Evolutionary conservation across 2,113 vertebrate species (phyloP), one percentile per base, ranked within the genome.

Genomic region (Chloroceryle aenea): DNA sequence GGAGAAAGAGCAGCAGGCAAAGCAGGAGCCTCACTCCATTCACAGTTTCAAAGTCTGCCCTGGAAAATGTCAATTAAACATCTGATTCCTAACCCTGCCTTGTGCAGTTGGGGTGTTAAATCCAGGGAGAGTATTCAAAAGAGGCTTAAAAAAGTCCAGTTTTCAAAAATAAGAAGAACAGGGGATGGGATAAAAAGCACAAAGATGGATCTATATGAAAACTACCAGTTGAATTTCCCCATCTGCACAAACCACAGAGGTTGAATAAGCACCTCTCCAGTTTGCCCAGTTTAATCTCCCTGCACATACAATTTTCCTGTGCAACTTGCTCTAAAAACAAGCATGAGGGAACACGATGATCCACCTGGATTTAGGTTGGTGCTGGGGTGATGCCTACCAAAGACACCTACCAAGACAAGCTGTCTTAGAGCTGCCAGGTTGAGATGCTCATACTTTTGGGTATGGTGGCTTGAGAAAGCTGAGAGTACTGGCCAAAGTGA

Each of bases 251-350:
- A 32, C 1, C 48, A 53, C 36, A 34, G 47, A 74, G 42, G 52
- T 0, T 63, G 73, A 27, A 30, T 16, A 52, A 38, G 55, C 73
- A 82, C 32, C 56, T 34, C 69, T 15, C 17, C 7, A 66, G 45
- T 45, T 43, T 29, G 55, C 9, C 63, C 22, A 55, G 32, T 55
- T 61, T 58, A 67, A 56, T 8, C 29, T 13, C 25, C 2, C 19
- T 6, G 6, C 6, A 34, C 8, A 27, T 6, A 12, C 53, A 56
- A 38, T 27, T 25, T 87, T 76, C 43, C 23, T 14, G 32, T 6
- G 27, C 53, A 89, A 71, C 52, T 17, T 25, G 30, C 80, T 76
- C 84, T 86, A 90, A 95, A 95, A 96, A 64, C 75, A 93, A 83
- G 19, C 4, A 27, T 36, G 36, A 56, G 40, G 63, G 75, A 59